Evolutionary conservation across 2,888 invertebrate genomes (phyloP).

Genomic region (Phengaris alcon): DNA sequence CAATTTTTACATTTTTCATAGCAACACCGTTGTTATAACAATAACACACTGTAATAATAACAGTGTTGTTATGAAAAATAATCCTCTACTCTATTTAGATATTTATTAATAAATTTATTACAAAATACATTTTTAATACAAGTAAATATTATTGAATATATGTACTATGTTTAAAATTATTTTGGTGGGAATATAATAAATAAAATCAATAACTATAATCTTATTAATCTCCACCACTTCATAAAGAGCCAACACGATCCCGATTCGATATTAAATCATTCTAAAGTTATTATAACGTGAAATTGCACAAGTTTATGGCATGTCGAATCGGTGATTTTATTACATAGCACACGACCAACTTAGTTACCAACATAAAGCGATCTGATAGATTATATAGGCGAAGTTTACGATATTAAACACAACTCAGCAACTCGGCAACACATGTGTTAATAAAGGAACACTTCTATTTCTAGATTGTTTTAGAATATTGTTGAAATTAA

Average conservation of each 20-base stretch:
- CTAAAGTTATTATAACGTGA: slow-evolving; percentile 10
- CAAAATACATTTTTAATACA: no score
- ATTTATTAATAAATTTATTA: no score
- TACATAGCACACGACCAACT: slow-evolving; percentile 19
- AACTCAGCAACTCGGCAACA: neutral
- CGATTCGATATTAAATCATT: slow-evolving; percentile 10
- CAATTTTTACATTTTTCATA: neutral
- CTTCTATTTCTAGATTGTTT: neutral
- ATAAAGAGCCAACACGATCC: neutral
- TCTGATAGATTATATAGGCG: slow-evolving; percentile 29
- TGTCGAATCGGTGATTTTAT: slow-evolving; percentile 21
- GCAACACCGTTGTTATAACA: neutral
- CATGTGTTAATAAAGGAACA: neutral
- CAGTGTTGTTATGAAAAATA: no score
- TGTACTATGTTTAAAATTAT: no score
- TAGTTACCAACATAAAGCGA: slow-evolving; percentile 20
- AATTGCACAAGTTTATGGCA: slow-evolving; percentile 27
- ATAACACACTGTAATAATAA: neutral
- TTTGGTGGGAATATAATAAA: no score
- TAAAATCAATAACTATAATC: no score
- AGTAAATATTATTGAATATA: no score
- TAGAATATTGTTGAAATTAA: neutral
- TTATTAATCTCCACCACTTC: neutral
- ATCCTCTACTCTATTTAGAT: no score
- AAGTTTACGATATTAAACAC: slow-evolving; percentile 27